Percentiles rank a stretch among this genome's conserved stretches.
Evolutionary conservation across 2,797 vertebrate species (phyloP).

Genomic region (Rhynchonycteris naso): DNA sequence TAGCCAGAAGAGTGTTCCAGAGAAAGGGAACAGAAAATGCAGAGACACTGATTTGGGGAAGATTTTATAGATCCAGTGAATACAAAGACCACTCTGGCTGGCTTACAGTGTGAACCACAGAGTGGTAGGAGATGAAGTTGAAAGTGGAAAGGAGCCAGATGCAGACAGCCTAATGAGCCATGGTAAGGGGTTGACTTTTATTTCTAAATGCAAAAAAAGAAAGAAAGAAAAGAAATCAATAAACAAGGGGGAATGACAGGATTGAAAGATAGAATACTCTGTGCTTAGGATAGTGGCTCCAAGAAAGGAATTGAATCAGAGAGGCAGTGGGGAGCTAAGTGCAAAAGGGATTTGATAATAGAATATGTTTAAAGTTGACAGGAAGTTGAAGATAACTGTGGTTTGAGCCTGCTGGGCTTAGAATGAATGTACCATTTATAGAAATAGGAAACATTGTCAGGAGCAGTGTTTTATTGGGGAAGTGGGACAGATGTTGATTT

Average conservation of each 20-base stretch:
- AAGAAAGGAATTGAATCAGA: conserved; percentile 1
- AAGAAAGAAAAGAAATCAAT: too few species aligned
- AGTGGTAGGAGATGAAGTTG: neutral
- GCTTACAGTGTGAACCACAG: neutral
- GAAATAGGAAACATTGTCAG: neutral
- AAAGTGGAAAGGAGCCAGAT: neutral
- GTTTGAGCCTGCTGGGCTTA: conserved; percentile 30
- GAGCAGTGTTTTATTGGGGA: neutral
- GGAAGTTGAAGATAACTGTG: neutral
- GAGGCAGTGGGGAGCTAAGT: neutral
- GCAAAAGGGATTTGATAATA: neutral
- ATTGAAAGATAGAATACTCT: neutral
- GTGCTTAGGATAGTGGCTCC: neutral
- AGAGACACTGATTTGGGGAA: neutral
- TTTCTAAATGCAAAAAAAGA: conserved; percentile 27
- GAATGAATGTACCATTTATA: conserved; percentile 28
- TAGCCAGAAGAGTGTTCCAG: neutral
- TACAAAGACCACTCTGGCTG: neutral
- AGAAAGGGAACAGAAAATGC: neutral
- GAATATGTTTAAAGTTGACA: neutral
- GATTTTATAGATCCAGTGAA: neutral
- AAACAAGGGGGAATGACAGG: neutral
- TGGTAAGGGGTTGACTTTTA: conserved; percentile 41
- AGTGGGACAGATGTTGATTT: neutral
- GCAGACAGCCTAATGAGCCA: neutral